A percentile compares a stretch with the other conserved stretches of the same genome.
Conservation (phyloP, 2,888 invertebrate genomes). For the Poecilobothrus nobilitatus region DNA sequence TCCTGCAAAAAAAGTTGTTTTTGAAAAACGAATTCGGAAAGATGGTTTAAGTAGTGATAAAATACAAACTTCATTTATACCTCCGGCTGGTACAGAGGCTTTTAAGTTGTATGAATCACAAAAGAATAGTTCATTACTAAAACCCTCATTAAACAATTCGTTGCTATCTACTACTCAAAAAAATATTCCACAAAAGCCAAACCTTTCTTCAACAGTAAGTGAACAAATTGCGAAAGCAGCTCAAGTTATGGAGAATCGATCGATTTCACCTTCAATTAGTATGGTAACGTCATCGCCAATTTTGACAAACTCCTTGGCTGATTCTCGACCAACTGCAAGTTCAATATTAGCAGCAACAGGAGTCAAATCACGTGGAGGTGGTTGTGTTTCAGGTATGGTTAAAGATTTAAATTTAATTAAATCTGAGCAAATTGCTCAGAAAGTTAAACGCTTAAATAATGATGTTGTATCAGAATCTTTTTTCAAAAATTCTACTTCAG, state of each 20-base stretch:
- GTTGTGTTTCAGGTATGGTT: background rate
- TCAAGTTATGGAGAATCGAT: no score
- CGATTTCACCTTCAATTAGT: background rate
- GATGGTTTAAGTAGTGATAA: background rate
- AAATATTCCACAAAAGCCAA: background rate
- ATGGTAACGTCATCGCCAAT: background rate
- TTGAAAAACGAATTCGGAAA: background rate
- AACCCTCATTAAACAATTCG: background rate
- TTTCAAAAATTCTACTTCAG: background rate
- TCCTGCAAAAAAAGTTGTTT: background rate
- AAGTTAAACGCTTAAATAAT: background rate
- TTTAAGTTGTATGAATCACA: background rate
- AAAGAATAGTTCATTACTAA: background rate
- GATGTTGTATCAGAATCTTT: background rate
- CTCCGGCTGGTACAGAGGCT: constrained; percentile 3
- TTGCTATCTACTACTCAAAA: no score
- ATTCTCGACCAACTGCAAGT: background rate
- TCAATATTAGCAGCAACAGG: background rate
- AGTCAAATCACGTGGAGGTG: background rate
- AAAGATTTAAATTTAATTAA: background rate
- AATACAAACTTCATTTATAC: background rate
- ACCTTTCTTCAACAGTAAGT: background rate
- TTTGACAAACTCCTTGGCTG: background rate
- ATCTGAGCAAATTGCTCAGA: background rate
- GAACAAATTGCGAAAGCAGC: background rate